Evolutionary conservation across 2,797 vertebrate species (phyloP).

Genomic region (Myotis daubentonii): DNA sequence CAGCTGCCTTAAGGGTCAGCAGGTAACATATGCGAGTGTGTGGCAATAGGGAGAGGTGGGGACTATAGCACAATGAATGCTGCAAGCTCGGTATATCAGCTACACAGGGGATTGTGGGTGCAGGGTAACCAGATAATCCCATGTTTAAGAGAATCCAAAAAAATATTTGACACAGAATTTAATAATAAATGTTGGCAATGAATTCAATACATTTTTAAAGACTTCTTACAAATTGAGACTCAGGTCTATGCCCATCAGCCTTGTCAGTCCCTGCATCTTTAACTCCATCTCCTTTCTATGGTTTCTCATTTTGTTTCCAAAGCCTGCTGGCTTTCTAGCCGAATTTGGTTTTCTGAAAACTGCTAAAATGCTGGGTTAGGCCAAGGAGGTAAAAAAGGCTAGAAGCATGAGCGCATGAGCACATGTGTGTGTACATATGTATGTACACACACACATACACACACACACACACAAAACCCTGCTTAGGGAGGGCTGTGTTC

Average conservation of each 20-base stretch:
- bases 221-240: background rate
- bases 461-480: background rate
- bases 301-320: background rate
- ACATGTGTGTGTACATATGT: accelerated
- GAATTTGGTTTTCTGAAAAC: background rate
- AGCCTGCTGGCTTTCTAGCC: background rate
- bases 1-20: background rate
- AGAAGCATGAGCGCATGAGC: background rate
- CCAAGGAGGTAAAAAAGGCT: background rate
- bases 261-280: background rate
- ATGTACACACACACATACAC: accelerated
- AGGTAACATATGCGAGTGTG: background rate
- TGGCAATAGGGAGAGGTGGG: background rate
- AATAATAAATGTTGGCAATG: background rate
- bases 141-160: background rate
- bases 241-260: background rate
- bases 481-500: background rate
- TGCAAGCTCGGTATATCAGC: background rate
- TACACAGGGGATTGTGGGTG: background rate
- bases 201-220: background rate
- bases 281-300: background rate
- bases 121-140: background rate
- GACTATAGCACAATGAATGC: background rate
- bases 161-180: background rate
- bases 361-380: background rate